Conservation (phyloP, 2,113 vertebrate species). For the Tragulus kanchil region DNA sequence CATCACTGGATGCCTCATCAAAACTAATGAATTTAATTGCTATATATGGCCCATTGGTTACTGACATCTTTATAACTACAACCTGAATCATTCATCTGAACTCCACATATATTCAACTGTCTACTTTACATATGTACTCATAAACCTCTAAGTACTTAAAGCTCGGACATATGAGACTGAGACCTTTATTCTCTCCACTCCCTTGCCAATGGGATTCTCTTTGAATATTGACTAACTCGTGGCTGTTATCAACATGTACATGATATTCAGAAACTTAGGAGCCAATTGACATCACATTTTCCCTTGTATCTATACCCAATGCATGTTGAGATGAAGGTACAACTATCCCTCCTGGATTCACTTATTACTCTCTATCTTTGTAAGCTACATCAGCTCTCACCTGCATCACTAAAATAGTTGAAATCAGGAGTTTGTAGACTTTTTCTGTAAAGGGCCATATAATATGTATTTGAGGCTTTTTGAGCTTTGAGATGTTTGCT, state of each 20-base stretch:
- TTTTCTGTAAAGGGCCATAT: background rate
- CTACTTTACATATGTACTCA: background rate
- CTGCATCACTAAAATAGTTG: background rate
- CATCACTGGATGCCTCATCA: background rate
- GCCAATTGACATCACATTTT: background rate
- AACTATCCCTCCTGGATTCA: background rate
- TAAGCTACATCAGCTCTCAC: background rate
- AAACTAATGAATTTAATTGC: background rate
- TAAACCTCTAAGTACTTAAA: background rate
- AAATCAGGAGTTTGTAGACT: background rate
- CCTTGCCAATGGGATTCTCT: background rate
- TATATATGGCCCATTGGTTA: background rate
- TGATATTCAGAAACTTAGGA: background rate
- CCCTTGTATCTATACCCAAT: background rate
- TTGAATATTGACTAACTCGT: background rate
- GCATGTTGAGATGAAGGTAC: background rate
- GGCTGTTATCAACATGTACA: background rate
- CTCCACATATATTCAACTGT: background rate
- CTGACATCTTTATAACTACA: background rate
- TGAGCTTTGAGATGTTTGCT: background rate
- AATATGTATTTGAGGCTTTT: background rate
- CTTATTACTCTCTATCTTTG: background rate
- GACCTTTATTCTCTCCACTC: background rate
- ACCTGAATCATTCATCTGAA: background rate
- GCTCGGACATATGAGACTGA: background rate